Conservation (phyloP, 2,113 vertebrate genomes). For the Mastomys natalensis region DNA sequence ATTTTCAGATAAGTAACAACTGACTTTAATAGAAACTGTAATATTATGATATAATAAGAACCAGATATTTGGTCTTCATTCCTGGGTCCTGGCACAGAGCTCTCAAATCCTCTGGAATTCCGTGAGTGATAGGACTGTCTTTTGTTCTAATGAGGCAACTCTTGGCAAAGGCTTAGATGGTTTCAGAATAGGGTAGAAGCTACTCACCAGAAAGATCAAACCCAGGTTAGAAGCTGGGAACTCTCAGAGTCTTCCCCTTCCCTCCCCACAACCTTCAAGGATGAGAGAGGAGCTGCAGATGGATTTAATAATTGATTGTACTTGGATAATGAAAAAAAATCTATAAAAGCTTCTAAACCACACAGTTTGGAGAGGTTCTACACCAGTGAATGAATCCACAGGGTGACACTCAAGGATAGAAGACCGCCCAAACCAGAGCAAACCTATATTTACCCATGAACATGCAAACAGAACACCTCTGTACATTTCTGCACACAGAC, state of each 20-base stretch:
- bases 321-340: background rate
- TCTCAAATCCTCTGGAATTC: constrained; percentile 2
- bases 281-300: background rate
- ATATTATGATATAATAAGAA: constrained; percentile 39
- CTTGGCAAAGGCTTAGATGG: background rate
- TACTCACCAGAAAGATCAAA: background rate
- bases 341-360: background rate
- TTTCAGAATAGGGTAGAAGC: background rate
- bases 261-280: background rate
- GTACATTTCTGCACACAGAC: background rate
- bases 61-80: constrained; percentile 32
- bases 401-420: background rate
- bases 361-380: background rate
- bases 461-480: background rate
- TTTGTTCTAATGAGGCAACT: constrained; percentile 31
- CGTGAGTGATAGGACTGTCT: background rate
- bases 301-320: background rate
- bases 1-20: constrained; percentile 38
- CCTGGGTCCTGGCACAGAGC: background rate
- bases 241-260: background rate
- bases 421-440: background rate
- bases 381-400: too few relatives aligned
- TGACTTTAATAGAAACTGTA: constrained; percentile 38
- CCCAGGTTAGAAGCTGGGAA: background rate
- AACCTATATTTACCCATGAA: background rate